Evolutionary conservation across 2,888 invertebrate species (phyloP).

Genomic region (Polia nebulosa): DNA sequence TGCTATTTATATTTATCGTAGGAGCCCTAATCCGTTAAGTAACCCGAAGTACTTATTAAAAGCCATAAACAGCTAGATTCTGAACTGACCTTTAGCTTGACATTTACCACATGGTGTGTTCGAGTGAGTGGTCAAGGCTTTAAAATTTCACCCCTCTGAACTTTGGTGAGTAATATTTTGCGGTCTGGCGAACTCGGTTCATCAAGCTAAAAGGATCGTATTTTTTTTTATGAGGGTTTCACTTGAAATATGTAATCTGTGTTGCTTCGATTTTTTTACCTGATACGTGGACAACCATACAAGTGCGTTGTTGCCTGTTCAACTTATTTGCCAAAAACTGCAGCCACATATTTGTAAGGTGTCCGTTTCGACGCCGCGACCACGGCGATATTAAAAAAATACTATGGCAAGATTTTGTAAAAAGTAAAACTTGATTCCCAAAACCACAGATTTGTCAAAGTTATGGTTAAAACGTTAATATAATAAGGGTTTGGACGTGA

Average conservation of each 20-base stretch:
- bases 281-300: conserved; percentile 20
- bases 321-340: too few species aligned
- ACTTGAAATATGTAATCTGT: background rate
- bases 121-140: conserved; percentile 16
- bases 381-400: too few species aligned
- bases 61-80: conserved; percentile 5
- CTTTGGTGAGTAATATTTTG: conserved; percentile 15
- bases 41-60: background rate
- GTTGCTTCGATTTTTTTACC: conserved; percentile 21
- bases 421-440: too few species aligned
- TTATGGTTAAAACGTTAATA: too few species aligned
- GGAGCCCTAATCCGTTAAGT: background rate
- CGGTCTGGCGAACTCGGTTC: background rate
- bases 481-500: too few species aligned
- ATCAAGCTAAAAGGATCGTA: conserved; percentile 3
- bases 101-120: conserved; percentile 6
- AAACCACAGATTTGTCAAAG: too few species aligned
- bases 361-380: too few species aligned
- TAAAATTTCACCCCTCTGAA: conserved; percentile 30
- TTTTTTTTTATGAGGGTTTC: too few species aligned
- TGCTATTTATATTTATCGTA: background rate
- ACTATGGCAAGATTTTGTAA: too few species aligned
- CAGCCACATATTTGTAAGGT: too few species aligned
- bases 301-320: background rate
- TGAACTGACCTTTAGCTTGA: background rate